Percentiles rank a stretch among this genome's conserved stretches.
Evolutionary conservation across 1,140 invertebrate species (phyloP).

Genomic region (Magallana ariakensis): DNA sequence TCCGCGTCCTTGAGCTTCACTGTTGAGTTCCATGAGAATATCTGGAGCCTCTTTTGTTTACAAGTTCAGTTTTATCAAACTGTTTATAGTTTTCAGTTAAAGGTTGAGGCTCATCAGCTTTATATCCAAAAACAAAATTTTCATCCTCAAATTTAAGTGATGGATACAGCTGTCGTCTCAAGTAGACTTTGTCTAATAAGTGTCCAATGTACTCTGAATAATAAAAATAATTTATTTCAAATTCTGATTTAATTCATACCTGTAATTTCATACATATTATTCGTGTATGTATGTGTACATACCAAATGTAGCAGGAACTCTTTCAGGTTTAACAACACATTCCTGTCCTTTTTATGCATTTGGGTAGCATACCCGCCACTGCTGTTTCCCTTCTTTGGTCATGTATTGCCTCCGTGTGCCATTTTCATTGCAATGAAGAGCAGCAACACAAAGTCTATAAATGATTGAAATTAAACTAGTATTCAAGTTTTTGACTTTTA

Average conservation of each 20-base stretch:
- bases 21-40: not conserved
- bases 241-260: too few relatives aligned
- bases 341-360: slow-evolving; percentile 44
- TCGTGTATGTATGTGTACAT: not conserved
- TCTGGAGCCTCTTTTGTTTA: not conserved
- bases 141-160: not conserved
- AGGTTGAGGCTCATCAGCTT: not conserved
- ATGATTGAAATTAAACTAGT: not conserved
- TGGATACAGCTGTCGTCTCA: not conserved
- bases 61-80: not conserved
- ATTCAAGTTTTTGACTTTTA: not conserved
- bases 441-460: slow-evolving; percentile 48
- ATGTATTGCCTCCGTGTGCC: slow-evolving; percentile 22
- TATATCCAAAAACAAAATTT: too few relatives aligned
- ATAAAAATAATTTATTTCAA: not conserved
- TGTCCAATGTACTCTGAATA: slow-evolving; percentile 34
- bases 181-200: not conserved
- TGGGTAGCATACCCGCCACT: slow-evolving; percentile 38
- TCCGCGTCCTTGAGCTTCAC: not conserved
- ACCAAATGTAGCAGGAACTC: slow-evolving; percentile 16
- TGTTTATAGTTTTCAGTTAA: not conserved
- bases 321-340: not conserved
- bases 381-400: slow-evolving; percentile 33
- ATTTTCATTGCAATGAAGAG: slow-evolving; percentile 59
- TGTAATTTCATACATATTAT: too few relatives aligned